Percentiles rank a stretch among this genome's conserved stretches.
phyloP scores from a whole-genome alignment of 2,113 vertebrate genomes.

The Empidonax traillii region DNA sequence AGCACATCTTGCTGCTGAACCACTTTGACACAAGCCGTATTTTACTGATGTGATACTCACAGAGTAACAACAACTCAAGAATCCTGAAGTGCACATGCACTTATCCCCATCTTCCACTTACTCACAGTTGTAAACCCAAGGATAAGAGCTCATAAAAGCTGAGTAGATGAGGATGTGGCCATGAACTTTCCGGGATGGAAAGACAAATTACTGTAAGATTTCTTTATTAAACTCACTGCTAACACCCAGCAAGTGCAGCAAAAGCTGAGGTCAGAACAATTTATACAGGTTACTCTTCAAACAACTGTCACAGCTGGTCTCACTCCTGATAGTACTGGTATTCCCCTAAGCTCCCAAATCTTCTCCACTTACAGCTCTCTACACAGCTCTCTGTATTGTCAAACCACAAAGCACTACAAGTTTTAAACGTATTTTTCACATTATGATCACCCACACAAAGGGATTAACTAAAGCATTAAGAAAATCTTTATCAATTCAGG shows the following conservation, averaged over 20 bases:
- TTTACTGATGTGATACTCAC: neutral
- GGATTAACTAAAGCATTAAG: neutral
- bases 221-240: neutral
- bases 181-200: neutral
- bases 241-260: neutral
- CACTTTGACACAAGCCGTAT: neutral
- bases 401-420: neutral
- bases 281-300: neutral
- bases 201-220: neutral
- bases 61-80: neutral
- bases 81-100: neutral
- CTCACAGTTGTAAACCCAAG: neutral
- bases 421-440: neutral
- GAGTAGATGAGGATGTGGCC: neutral
- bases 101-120: neutral
- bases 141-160: neutral
- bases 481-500: neutral
- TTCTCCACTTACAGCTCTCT: neutral
- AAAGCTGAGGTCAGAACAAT: neutral
- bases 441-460: neutral
- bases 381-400: neutral
- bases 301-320: neutral
- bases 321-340: neutral
- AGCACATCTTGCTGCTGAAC: neutral
- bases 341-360: neutral